Percentiles rank a stretch among this genome's conserved stretches.
Evolutionary conservation across 2,797 vertebrate genomes (phyloP).

Genomic region (Kryptopterus vitreolus): DNA sequence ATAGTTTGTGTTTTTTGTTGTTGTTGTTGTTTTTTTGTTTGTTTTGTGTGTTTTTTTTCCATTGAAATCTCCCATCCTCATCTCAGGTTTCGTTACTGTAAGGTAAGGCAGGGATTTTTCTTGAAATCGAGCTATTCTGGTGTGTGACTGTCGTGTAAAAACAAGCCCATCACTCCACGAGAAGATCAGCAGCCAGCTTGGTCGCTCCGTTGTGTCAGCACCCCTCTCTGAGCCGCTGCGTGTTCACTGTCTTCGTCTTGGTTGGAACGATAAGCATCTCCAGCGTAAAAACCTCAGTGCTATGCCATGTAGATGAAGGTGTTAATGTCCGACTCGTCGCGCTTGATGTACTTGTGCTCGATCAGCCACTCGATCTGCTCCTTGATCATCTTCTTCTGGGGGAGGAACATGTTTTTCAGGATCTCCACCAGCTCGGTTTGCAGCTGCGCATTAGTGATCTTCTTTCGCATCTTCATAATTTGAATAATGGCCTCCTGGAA

Average conservation of each 20-base stretch:
- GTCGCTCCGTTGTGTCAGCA: conserved; percentile 51
- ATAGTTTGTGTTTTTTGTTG: conserved; percentile 66
- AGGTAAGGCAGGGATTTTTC: conserved; percentile 91
- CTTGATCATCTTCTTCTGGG: conserved; percentile 99
- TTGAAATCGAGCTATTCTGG: conserved; percentile 72
- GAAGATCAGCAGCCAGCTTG: conserved; percentile 68
- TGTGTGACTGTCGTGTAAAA: conserved; percentile 74
- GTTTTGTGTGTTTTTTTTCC: conserved; percentile 40
- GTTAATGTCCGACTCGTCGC: conserved; percentile 97
- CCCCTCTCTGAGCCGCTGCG: conserved; percentile 43
- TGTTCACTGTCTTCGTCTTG: conserved; percentile 59
- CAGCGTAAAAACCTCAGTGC: conserved; percentile 56
- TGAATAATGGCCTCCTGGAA: conserved; percentile 98
- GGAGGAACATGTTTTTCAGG: conserved; percentile 99
- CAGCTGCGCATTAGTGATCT: conserved; percentile 98
- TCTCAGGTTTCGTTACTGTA: conserved; percentile 61
- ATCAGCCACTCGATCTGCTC: conserved; percentile 99
- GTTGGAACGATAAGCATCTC: conserved; percentile 53
- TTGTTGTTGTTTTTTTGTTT: conserved; percentile 48
- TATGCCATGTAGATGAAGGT: conserved; percentile 99
- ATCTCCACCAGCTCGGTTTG: conserved; percentile 99
- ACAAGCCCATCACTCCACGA: conserved; percentile 70
- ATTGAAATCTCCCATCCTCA: conserved; percentile 51
- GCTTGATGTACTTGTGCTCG: conserved; percentile 99
- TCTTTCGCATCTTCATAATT: conserved; percentile 99